Percentiles rank a stretch among this genome's conserved stretches.
These are phyloP conservation scores for Drosophila suboccidentalis DNA, from an alignment of 2,888 invertebrate genomes.

Conservation along the genomic window DNA sequence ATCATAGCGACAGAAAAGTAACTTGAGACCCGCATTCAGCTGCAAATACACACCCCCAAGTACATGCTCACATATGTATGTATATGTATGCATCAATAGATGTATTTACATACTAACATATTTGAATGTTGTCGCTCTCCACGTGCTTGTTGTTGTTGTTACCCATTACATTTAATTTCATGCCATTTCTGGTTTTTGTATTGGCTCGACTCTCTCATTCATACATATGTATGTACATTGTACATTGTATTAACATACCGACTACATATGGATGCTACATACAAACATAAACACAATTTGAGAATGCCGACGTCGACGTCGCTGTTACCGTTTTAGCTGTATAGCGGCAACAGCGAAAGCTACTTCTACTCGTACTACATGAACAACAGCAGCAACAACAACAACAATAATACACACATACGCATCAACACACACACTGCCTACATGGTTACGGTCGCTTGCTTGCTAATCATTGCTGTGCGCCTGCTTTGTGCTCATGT, in stretches of 20 bases:
- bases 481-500: slow-evolving; percentile 81
- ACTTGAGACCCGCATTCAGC: slow-evolving; percentile 17
- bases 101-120: slow-evolving; percentile 41
- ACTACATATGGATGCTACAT: slow-evolving; percentile 17
- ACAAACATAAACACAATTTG: slow-evolving; percentile 72
- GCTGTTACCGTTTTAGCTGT: slow-evolving; percentile 72
- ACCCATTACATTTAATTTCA: slow-evolving; percentile 71
- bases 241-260: slow-evolving; percentile 30
- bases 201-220: slow-evolving; percentile 53
- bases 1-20: slow-evolving; percentile 24
- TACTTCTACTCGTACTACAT: slow-evolving; percentile 59
- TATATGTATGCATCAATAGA: slow-evolving; percentile 25
- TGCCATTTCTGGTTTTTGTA: slow-evolving; percentile 77
- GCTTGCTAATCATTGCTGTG: slow-evolving; percentile 77
- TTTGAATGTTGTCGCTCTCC: slow-evolving; percentile 45
- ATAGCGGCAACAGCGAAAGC: slow-evolving; percentile 58
- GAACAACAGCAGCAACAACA: slow-evolving; percentile 44
- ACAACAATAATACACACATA: slow-evolving; percentile 45
- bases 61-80: slow-evolving; percentile 10
- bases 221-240: slow-evolving; percentile 39
- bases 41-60: slow-evolving; percentile 21
- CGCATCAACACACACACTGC: slow-evolving; percentile 33
- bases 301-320: slow-evolving; percentile 57
- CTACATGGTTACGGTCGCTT: slow-evolving; percentile 53
- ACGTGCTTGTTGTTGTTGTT: slow-evolving; percentile 41